These are phyloP conservation scores for Ficedula albicollis DNA, from an alignment of 2,797 vertebrate species.

Conservation along the genomic window DNA sequence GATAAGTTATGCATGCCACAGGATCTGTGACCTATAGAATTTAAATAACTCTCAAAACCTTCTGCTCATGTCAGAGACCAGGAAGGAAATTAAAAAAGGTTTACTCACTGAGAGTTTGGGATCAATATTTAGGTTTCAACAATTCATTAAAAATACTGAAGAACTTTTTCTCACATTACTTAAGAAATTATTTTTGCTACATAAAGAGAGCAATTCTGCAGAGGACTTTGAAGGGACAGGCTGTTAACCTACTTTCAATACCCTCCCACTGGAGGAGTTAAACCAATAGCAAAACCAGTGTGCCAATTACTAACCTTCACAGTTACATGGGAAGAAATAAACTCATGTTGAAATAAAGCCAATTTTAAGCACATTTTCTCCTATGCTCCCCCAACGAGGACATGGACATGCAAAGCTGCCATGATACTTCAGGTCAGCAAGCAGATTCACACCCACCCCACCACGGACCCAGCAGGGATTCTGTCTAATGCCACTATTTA, in stretches of 20 bases:
- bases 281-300: background rate
- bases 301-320: background rate
- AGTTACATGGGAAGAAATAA: background rate
- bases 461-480: background rate
- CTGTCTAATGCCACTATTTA: background rate
- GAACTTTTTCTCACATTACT: background rate
- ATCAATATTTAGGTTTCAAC: background rate
- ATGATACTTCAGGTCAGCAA: background rate
- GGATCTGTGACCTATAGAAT: background rate
- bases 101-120: background rate
- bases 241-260: slow-evolving; percentile 18
- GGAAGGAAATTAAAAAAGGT: background rate
- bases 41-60: background rate
- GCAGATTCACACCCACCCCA: background rate
- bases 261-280: background rate
- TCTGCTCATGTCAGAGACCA: background rate
- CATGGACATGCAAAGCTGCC: background rate
- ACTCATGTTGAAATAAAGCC: background rate
- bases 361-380: background rate
- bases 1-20: background rate
- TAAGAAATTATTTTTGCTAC: background rate
- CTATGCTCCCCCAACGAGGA: background rate
- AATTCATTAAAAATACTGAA: background rate
- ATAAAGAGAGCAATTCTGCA: background rate
- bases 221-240: background rate